Conservation (phyloP, 2,113 vertebrate genomes). For the Notarius quadriscutis region DNA sequence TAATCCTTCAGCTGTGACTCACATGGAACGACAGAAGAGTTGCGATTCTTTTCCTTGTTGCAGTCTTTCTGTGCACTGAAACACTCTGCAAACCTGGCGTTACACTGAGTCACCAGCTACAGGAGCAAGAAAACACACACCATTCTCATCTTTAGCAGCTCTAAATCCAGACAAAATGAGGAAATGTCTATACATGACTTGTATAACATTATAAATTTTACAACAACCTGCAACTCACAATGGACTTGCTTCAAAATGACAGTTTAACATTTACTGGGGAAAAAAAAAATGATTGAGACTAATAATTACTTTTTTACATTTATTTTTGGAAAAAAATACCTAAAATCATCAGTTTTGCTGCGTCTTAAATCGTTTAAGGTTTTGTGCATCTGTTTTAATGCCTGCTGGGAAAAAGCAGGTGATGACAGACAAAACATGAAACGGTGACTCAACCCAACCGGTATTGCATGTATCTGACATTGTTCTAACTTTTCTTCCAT, state of each 20-base stretch:
- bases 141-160: background rate
- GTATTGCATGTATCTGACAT: background rate
- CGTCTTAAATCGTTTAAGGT: background rate
- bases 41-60: slow-evolving; percentile 96
- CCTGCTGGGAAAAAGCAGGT: background rate
- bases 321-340: background rate
- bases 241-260: background rate
- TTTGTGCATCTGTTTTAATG: background rate
- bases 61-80: slow-evolving; percentile 93
- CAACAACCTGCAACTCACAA: background rate
- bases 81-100: slow-evolving; percentile 86
- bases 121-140: slow-evolving; percentile 8
- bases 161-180: background rate
- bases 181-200: background rate
- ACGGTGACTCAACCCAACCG: background rate
- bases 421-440: background rate
- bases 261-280: background rate
- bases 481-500: background rate
- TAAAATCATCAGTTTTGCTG: background rate
- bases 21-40: slow-evolving; percentile 93
- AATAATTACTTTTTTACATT: background rate
- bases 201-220: background rate
- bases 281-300: too few relatives aligned
- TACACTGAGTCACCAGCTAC: slow-evolving; percentile 91
- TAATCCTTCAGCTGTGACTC: slow-evolving; percentile 63